A percentile compares a stretch with the other conserved stretches of the same genome.
These are phyloP conservation scores for Volucella bombylans DNA, from an alignment of 2,888 invertebrate species.

Conservation along the genomic window DNA sequence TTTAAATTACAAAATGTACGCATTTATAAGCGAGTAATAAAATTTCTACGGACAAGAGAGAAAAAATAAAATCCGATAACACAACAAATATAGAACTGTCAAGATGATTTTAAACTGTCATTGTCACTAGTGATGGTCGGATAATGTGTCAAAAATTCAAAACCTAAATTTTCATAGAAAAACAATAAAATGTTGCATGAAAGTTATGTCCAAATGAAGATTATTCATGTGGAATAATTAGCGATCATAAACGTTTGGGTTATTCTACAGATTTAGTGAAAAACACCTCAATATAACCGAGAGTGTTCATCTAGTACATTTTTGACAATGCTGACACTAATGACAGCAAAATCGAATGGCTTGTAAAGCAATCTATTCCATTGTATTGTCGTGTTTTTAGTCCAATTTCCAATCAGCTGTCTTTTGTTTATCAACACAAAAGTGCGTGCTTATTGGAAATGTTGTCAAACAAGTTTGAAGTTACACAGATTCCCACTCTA, in stretches of 20 bases:
- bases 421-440: slow-evolving; percentile 73
- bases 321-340: neutral
- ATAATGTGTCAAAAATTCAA: slow-evolving; percentile 45
- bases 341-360: slow-evolving; percentile 46
- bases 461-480: slow-evolving; percentile 46
- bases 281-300: no score
- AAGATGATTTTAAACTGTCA: slow-evolving; percentile 26
- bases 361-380: slow-evolving; percentile 45
- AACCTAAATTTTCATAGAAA: slow-evolving; percentile 30
- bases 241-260: neutral
- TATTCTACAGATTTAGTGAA: neutral
- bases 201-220: slow-evolving; percentile 4
- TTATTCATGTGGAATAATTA: neutral
- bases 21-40: slow-evolving; percentile 62
- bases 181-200: slow-evolving; percentile 2
- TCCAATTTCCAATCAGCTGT: slow-evolving; percentile 65
- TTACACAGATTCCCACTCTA: slow-evolving; percentile 17
- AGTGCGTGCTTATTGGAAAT: slow-evolving; percentile 47
- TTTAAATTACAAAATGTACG: slow-evolving; percentile 62
- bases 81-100: slow-evolving; percentile 73
- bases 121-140: slow-evolving; percentile 38
- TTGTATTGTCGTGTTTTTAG: neutral
- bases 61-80: slow-evolving; percentile 67
- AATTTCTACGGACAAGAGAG: slow-evolving; percentile 64
- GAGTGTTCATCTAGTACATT: slow-evolving; percentile 35